phyloP scores from a whole-genome alignment of 2,113 vertebrate species.

The Scartelaos histophorus region DNA sequence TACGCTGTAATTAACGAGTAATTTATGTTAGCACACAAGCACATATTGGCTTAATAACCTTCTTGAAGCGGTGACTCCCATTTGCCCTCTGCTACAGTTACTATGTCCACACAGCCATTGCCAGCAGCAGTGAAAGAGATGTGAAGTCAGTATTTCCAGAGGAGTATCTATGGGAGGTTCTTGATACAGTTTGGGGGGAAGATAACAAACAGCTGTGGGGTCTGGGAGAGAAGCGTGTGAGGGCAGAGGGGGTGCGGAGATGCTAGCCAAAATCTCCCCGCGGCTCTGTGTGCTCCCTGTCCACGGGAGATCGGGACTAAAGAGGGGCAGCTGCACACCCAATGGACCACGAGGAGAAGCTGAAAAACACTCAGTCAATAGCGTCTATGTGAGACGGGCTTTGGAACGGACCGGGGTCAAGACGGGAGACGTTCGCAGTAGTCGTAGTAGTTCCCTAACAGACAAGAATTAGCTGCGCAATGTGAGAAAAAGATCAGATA shows the following conservation, averaged over 20 bases:
- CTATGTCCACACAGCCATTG: slow-evolving; percentile 13
- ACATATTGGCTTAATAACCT: not conserved
- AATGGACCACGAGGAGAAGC: not conserved
- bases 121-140: slow-evolving; percentile 15
- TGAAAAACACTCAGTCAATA: slow-evolving; percentile 7
- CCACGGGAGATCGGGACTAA: slow-evolving; percentile 1
- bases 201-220: slow-evolving; percentile 62
- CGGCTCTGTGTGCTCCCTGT: not conserved
- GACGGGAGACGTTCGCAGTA: not conserved
- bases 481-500: no score
- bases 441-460: no score
- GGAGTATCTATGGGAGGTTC: slow-evolving; percentile 47
- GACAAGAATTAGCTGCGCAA: no score
- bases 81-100: slow-evolving; percentile 4
- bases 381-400: not conserved
- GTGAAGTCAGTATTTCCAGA: slow-evolving; percentile 53
- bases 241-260: slow-evolving; percentile 20
- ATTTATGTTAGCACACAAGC: slow-evolving; percentile 4
- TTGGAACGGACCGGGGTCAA: not conserved
- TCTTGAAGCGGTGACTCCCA: not conserved
- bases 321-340: slow-evolving; percentile 4
- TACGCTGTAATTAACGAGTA: not conserved
- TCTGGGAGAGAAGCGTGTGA: slow-evolving; percentile 25
- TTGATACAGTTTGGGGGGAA: slow-evolving; percentile 34
- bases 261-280: slow-evolving; percentile 2